Evolutionary conservation across 1,140 invertebrate species (phyloP).

Genomic region (Homalodisca vitripennis): DNA sequence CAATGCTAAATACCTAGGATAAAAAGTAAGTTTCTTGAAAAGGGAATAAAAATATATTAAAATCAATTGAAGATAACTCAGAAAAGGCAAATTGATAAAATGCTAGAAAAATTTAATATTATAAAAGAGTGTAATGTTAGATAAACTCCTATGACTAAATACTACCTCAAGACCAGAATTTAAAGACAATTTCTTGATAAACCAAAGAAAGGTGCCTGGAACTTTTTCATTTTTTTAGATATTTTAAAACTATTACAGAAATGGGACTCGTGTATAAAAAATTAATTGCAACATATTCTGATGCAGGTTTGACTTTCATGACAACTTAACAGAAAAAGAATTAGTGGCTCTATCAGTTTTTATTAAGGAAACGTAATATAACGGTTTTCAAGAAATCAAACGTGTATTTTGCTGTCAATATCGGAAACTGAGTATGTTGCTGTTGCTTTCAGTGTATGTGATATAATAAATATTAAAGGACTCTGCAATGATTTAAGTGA

Average conservation of each 20-base stretch:
- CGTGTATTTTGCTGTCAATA: constrained; percentile 45
- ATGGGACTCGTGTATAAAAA: no score
- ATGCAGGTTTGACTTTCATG: no score
- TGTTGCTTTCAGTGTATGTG: constrained; percentile 40
- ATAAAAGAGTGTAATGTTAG: constrained; percentile 14
- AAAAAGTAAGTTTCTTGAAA: constrained; percentile 31
- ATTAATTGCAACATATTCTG: no score
- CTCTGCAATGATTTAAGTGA: constrained; percentile 13
- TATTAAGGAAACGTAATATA: no score
- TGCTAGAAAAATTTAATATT: constrained; percentile 16
- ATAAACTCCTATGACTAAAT: no score
- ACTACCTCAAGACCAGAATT: constrained; percentile 37
- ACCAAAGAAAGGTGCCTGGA: no score
- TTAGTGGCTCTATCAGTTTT: no score
- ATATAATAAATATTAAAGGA: constrained; percentile 39
- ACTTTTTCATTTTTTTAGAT: no score
- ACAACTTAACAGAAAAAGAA: no score
- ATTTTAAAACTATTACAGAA: no score
- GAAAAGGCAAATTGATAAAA: background rate
- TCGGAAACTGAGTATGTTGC: constrained; percentile 49
- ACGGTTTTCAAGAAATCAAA: no score
- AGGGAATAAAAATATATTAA: constrained; percentile 24
- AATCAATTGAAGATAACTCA: constrained; percentile 27
- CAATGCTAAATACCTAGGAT: constrained; percentile 35
- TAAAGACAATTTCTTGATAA: constrained; percentile 42